A percentile compares a stretch with the other conserved stretches of the same genome.
These are phyloP conservation scores for Lasioglossum marginatum DNA, from an alignment of 2,888 invertebrate species.

Conservation along the genomic window DNA sequence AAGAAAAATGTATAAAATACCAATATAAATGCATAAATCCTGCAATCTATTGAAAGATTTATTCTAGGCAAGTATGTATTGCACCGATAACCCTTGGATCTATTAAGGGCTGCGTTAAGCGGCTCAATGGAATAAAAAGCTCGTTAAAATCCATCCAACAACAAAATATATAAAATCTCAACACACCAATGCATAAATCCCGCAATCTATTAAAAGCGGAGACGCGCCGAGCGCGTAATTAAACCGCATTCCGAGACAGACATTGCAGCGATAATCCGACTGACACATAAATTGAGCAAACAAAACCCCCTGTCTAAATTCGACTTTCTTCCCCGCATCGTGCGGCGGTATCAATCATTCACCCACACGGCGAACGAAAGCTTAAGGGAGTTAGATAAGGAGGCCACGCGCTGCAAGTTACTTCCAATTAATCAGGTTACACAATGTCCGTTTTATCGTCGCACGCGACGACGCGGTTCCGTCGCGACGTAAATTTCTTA, in stretches of 20 bases:
- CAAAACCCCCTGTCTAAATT: not conserved
- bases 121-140: not conserved
- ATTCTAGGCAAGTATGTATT: too few relatives aligned
- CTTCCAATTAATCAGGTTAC: slow-evolving; percentile 9
- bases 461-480: not conserved
- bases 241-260: not conserved
- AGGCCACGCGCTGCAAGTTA: slow-evolving; percentile 11
- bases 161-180: not conserved
- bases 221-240: not conserved
- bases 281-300: not conserved
- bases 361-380: not conserved
- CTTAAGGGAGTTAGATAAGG: slow-evolving; percentile 9
- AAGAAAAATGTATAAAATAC: too few relatives aligned
- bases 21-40: not conserved
- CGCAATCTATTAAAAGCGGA: not conserved
- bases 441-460: slow-evolving; percentile 10
- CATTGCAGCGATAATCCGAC: not conserved
- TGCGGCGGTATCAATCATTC: not conserved
- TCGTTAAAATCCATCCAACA: not conserved
- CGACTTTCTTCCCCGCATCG: not conserved
- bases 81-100: too few relatives aligned
- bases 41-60: too few relatives aligned
- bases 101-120: too few relatives aligned
- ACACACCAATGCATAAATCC: not conserved
- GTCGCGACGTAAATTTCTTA: not conserved